Conservation (phyloP, 2,888 invertebrate genomes). For the Cephus pygmeus region DNA sequence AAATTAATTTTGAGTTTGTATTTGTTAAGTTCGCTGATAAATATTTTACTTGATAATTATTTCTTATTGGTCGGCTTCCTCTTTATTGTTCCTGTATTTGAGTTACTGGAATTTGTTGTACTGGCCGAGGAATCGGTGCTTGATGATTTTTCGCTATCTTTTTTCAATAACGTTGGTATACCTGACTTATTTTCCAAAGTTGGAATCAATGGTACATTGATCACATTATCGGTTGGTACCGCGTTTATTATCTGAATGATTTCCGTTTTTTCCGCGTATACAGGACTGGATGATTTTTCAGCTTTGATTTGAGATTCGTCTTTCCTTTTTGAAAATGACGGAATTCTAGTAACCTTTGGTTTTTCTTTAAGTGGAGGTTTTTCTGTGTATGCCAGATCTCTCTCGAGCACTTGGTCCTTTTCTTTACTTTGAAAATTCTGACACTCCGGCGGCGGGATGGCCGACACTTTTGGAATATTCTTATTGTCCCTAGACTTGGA, state of each 20-base stretch:
- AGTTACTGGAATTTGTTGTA: constrained; percentile 38
- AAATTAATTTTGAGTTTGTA: background rate
- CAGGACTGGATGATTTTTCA: constrained; percentile 17
- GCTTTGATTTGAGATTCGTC: constrained; percentile 30
- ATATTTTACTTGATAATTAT: constrained; percentile 18
- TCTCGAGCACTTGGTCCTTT: constrained; percentile 30
- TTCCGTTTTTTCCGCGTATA: constrained; percentile 44
- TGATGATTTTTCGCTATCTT: constrained; percentile 31
- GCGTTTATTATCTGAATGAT: constrained; percentile 46
- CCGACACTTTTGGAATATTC: constrained; percentile 57
- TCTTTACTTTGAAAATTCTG: constrained; percentile 40
- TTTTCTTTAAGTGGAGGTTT: constrained; percentile 53
- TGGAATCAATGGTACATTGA: constrained; percentile 23
- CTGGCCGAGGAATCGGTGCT: constrained; percentile 38
- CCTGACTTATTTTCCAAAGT: constrained; percentile 38
- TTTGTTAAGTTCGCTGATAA: constrained; percentile 22
- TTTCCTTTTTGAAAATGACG: constrained; percentile 48
- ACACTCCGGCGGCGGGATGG: constrained; percentile 55
- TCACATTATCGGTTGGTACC: constrained; percentile 29
- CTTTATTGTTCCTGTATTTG: constrained; percentile 52
- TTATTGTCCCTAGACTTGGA: constrained; percentile 50
- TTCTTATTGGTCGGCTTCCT: constrained; percentile 45
- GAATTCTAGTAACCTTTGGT: constrained; percentile 53
- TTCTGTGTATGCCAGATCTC: constrained; percentile 25
- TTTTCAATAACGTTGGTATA: constrained; percentile 41